These are phyloP conservation scores for Margarornis squamiger DNA, from an alignment of 2,797 vertebrate genomes.

Conservation along the genomic window DNA sequence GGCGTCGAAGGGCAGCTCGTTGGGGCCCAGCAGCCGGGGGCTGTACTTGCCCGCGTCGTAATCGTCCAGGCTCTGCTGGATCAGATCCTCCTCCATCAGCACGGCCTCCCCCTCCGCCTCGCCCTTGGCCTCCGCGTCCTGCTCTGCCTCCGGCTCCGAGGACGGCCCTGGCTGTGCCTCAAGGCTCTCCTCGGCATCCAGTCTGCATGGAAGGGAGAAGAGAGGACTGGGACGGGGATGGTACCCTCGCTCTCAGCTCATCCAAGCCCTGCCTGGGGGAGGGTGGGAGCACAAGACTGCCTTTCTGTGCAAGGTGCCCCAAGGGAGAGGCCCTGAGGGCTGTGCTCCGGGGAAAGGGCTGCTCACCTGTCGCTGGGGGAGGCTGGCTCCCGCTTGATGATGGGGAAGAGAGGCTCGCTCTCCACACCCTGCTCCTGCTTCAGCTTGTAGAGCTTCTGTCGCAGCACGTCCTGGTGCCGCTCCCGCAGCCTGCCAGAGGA, in stretches of 20 bases:
- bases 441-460: constrained; percentile 96
- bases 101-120: constrained; percentile 84
- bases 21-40: constrained; percentile 83
- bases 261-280: not conserved
- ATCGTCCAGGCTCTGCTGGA: constrained; percentile 96
- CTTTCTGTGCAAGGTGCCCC: accelerated
- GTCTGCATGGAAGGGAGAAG: constrained; percentile 31
- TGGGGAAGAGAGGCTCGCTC: constrained; percentile 93
- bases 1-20: constrained; percentile 90
- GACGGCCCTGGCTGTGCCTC: constrained; percentile 46
- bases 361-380: constrained; percentile 75
- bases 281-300: not conserved
- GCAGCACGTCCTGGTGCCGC: constrained; percentile 94
- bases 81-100: constrained; percentile 95
- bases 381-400: constrained; percentile 84
- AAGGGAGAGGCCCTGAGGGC: not conserved
- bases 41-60: constrained; percentile 94
- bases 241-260: not conserved
- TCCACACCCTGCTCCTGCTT: constrained; percentile 98
- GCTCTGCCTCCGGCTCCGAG: constrained; percentile 44
- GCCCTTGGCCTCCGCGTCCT: constrained; percentile 63
- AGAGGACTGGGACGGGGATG: not conserved
- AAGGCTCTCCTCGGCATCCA: constrained; percentile 52
- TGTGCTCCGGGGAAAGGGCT: not conserved
- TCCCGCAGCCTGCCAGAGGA: constrained; percentile 84